phyloP scores from a whole-genome alignment of 2,797 vertebrate species.

The Chloroceryle amazona region DNA sequence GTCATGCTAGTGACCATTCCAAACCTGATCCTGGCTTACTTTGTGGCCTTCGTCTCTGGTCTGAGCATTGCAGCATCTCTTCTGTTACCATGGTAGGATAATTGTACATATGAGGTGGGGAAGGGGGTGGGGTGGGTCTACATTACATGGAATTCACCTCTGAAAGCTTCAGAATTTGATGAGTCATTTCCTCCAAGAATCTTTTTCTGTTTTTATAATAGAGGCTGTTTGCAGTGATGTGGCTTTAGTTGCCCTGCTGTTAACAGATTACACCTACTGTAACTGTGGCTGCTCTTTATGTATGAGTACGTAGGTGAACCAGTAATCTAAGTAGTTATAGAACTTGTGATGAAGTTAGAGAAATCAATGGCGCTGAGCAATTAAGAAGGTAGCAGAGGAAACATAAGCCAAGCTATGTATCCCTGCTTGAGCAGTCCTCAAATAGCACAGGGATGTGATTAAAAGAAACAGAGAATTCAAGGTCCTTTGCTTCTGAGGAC shows the following conservation, averaged over 20 bases:
- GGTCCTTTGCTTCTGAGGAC: background rate
- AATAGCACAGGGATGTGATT: background rate
- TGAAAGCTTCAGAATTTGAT: background rate
- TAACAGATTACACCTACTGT: background rate
- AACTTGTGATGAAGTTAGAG: background rate
- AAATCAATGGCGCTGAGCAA: background rate
- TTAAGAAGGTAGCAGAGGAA: background rate
- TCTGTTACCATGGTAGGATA: conserved; percentile 93
- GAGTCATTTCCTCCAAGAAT: background rate
- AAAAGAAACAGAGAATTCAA: background rate
- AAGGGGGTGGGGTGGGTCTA: background rate
- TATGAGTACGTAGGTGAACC: background rate
- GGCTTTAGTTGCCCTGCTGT: background rate
- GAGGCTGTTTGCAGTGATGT: background rate
- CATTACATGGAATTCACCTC: background rate
- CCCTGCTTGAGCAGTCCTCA: background rate
- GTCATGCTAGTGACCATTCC: conserved; percentile 92
- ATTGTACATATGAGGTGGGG: background rate
- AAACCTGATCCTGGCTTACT: conserved; percentile 89
- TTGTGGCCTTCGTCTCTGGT: conserved; percentile 91
- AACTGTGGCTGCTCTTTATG: background rate
- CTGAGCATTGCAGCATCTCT: conserved; percentile 93
- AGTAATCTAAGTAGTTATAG: background rate
- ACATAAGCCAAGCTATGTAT: background rate
- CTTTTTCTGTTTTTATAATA: background rate